Evolutionary conservation across 2,888 invertebrate genomes (phyloP).

Genomic region (Sialis fuliginosa): DNA sequence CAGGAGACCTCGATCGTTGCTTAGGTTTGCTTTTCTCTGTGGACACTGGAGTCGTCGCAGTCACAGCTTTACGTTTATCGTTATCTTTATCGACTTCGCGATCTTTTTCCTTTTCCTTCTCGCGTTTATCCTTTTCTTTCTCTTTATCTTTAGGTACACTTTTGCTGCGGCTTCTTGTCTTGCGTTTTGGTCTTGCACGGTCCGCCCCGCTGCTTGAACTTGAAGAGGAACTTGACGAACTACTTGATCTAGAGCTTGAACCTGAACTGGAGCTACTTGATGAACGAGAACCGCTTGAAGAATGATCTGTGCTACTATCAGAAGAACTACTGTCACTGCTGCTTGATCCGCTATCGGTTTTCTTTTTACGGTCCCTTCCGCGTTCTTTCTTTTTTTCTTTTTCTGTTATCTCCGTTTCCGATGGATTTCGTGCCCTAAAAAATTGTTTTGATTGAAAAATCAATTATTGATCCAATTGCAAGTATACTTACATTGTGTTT

Average conservation of each 20-base stretch:
- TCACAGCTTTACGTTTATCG: constrained; percentile 16
- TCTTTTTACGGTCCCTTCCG: constrained; percentile 45
- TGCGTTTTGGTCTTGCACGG: constrained; percentile 43
- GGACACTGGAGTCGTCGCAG: constrained; percentile 12
- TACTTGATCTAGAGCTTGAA: constrained; percentile 33
- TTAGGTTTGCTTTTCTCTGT: constrained; percentile 23
- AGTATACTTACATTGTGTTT: too few relatives aligned
- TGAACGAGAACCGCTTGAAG: constrained; percentile 63
- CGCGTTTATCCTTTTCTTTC: constrained; percentile 20
- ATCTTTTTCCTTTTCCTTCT: constrained; percentile 25
- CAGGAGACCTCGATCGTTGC: constrained; percentile 31
- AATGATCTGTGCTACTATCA: constrained; percentile 42
- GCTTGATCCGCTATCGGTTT: constrained; percentile 55
- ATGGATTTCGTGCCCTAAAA: constrained; percentile 56
- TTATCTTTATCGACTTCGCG: constrained; percentile 22
- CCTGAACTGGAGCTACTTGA: constrained; percentile 58
- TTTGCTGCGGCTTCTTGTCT: constrained; percentile 19
- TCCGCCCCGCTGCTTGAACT: constrained; percentile 47
- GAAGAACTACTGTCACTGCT: constrained; percentile 72
- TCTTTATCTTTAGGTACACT: constrained; percentile 22
- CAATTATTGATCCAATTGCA: too few relatives aligned
- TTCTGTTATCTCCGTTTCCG: constrained; percentile 48
- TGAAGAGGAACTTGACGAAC: constrained; percentile 39
- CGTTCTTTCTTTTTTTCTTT: constrained; percentile 56
- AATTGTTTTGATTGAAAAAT: background rate